Percentiles rank a stretch among this genome's conserved stretches.
These are phyloP conservation scores for Phrynosoma platyrhinos DNA, from an alignment of 2,113 vertebrate genomes.

Conservation along the genomic window DNA sequence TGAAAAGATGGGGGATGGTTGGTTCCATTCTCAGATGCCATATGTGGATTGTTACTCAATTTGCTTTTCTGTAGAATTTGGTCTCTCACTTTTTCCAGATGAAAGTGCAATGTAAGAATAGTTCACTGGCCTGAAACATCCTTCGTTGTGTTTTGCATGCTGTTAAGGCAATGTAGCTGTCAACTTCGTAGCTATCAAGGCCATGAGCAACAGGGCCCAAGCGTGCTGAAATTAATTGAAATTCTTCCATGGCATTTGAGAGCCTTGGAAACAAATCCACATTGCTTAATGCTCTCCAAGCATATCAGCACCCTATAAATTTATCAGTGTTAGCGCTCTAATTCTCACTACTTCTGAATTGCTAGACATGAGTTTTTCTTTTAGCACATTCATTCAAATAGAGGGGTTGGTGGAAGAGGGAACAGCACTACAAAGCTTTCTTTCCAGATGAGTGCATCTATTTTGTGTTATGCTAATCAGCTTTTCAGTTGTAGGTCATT, in stretches of 20 bases:
- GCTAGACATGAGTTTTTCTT: background rate
- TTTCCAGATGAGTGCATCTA: constrained; percentile 10
- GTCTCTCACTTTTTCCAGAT: constrained; percentile 8
- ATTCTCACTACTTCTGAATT: background rate
- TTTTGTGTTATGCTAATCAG: constrained; percentile 37
- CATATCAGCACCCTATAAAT: background rate
- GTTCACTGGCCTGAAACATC: constrained; percentile 40
- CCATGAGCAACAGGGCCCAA: constrained; percentile 33
- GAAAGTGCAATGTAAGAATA: background rate
- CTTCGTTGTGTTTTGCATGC: constrained; percentile 29
- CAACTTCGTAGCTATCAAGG: constrained; percentile 47
- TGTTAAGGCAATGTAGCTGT: constrained; percentile 42
- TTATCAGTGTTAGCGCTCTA: constrained; percentile 9
- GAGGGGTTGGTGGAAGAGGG: background rate
- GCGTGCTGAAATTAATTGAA: constrained; percentile 30
- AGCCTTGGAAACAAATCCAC: constrained; percentile 8
- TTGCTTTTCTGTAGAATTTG: constrained; percentile 33
- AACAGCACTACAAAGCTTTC: constrained; percentile 6
- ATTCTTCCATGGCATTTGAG: constrained; percentile 41
- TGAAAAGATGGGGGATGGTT: background rate
- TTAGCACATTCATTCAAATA: background rate
- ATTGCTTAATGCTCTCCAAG: constrained; percentile 18
- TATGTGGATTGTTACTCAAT: background rate
- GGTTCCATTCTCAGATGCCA: background rate
- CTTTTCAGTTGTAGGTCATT: constrained; percentile 24